A percentile compares a stretch with the other conserved stretches of the same genome.
These are phyloP conservation scores for Drosophila simulans DNA, from an alignment of 1,140 invertebrate species.

Conservation along the genomic window DNA sequence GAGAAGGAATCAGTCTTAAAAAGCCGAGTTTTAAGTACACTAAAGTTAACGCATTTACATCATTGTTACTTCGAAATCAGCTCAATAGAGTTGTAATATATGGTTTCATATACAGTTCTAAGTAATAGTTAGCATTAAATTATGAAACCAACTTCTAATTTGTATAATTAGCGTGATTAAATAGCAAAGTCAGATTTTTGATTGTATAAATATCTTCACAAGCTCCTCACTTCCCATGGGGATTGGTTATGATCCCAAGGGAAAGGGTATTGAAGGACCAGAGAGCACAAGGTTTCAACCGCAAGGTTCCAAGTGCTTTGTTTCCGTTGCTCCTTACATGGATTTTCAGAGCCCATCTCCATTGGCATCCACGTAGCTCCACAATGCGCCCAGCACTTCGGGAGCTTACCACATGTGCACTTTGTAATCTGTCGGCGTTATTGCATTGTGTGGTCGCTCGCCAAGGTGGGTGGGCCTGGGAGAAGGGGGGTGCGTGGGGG, in stretches of 20 bases:
- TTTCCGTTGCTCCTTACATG: constrained; percentile 54
- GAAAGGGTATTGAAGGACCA: constrained; percentile 10
- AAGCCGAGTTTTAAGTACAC: background rate
- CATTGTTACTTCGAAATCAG: no score
- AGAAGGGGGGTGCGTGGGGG: background rate
- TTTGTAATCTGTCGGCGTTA: constrained; percentile 83
- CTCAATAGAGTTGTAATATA: no score
- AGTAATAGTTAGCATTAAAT: no score
- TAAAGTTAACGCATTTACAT: background rate
- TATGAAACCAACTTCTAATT: no score
- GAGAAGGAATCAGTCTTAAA: no score
- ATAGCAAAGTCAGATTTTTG: no score
- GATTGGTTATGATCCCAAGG: background rate
- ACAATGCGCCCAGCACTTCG: constrained; percentile 58
- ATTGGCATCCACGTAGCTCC: constrained; percentile 36
- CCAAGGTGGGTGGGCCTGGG: background rate
- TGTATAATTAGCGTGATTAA: no score
- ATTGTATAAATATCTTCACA: no score
- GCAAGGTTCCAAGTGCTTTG: constrained; percentile 50
- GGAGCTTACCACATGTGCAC: constrained; percentile 80
- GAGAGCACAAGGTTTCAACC: constrained; percentile 22
- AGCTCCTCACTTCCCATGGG: no score
- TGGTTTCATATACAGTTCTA: no score
- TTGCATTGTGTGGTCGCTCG: constrained; percentile 63
- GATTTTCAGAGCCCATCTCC: constrained; percentile 58